Conservation (phyloP, 2,797 vertebrate species). For the Hybognathus amarus region DNA sequence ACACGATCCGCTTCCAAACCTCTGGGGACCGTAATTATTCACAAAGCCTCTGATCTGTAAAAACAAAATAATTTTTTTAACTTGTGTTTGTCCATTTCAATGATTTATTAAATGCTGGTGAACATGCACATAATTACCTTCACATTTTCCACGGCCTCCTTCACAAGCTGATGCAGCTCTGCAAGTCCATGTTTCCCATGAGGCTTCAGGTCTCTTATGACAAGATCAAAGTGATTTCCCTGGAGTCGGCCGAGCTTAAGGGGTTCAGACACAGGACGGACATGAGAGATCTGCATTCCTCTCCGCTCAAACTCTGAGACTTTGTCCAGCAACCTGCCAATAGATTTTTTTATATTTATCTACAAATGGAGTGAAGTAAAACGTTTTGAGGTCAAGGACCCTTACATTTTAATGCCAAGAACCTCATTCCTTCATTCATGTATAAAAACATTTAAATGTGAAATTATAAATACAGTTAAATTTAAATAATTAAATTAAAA, state of each 20-base stretch:
- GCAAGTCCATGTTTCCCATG: constrained; percentile 59
- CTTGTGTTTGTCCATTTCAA: not conserved
- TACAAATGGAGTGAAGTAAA: not conserved
- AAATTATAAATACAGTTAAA: not conserved
- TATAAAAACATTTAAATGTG: not conserved
- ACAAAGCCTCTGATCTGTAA: constrained; percentile 88
- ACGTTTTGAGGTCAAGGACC: not conserved
- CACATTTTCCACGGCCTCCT: constrained; percentile 85
- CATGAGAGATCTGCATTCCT: constrained; percentile 82
- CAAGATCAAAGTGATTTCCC: constrained; percentile 92
- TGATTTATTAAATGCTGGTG: not conserved
- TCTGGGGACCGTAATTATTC: constrained; percentile 94
- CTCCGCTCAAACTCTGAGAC: constrained; percentile 79
- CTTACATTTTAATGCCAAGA: not conserved
- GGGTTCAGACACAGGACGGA: constrained; percentile 77
- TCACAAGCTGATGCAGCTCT: constrained; percentile 78
- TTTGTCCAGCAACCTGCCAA: constrained; percentile 82
- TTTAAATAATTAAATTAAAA: not conserved
- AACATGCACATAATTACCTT: constrained; percentile 78
- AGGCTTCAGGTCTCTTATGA: constrained; percentile 83
- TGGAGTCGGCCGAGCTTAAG: constrained; percentile 87
- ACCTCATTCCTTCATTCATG: not conserved
- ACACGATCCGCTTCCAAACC: constrained; percentile 88
- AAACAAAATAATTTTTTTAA: not conserved
- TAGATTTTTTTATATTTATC: constrained; percentile 2